Percentiles rank a stretch among this genome's conserved stretches.
Conservation (phyloP, 2,888 invertebrate species). For the Drosophila algonquin region DNA sequence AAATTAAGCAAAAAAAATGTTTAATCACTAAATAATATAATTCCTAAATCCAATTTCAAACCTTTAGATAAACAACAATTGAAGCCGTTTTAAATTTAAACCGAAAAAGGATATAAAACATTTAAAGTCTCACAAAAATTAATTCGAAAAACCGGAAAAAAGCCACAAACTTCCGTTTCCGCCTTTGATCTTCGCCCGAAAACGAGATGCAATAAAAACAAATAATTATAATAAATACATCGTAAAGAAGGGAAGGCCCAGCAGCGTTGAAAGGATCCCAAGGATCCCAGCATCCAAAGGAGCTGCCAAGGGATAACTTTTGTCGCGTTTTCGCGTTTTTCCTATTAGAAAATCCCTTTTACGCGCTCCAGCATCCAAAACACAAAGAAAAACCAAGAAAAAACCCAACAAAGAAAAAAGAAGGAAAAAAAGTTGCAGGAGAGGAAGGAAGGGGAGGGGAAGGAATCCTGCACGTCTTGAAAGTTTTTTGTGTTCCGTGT, state of each 20-base stretch:
- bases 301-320: conserved; percentile 47
- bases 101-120: background rate
- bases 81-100: no score
- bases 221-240: conserved; percentile 51
- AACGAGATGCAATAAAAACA: conserved; percentile 36
- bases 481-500: conserved; percentile 48
- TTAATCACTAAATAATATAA: background rate
- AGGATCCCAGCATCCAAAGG: background rate
- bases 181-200: conserved; percentile 38
- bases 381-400: conserved; percentile 11
- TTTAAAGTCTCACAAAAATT: background rate
- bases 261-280: background rate
- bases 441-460: conserved; percentile 2
- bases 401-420: conserved; percentile 5
- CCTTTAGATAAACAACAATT: background rate
- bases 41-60: background rate
- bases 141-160: background rate
- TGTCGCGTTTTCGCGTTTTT: conserved; percentile 41
- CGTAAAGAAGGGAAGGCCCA: conserved; percentile 21
- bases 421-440: conserved; percentile 2
- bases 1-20: no score
- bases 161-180: conserved; percentile 2
- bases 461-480: conserved; percentile 54
- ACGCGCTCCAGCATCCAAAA: conserved; percentile 45
- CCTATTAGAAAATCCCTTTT: conserved; percentile 66